These are phyloP conservation scores for Periphyllus acericola DNA, from an alignment of 2,888 invertebrate species.

Conservation along the genomic window DNA sequence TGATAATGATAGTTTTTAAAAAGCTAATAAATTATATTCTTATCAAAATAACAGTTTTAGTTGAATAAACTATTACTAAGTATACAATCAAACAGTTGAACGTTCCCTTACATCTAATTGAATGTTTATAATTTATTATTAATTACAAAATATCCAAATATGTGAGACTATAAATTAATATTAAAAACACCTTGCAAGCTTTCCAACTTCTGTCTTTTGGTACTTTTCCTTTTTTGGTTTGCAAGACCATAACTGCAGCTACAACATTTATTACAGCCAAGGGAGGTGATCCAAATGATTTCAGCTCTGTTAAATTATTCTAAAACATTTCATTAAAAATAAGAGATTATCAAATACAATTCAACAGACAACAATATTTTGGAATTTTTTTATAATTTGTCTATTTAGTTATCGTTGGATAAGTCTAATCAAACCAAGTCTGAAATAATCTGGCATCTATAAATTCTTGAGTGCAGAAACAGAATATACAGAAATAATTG, in stretches of 20 bases:
- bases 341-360: background rate
- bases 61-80: no score
- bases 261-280: slow-evolving; percentile 87
- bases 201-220: slow-evolving; percentile 95
- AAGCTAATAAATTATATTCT: no score
- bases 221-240: slow-evolving; percentile 83
- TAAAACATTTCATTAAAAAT: slow-evolving; percentile 63
- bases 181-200: slow-evolving; percentile 76
- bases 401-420: background rate
- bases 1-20: no score
- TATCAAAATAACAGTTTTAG: no score
- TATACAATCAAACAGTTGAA: no score
- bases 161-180: background rate
- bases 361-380: background rate
- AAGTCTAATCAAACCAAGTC: background rate
- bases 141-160: background rate
- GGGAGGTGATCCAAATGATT: slow-evolving; percentile 92
- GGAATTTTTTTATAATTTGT: background rate
- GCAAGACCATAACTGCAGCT: slow-evolving; percentile 88
- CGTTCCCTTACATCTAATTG: no score
- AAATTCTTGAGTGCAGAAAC: background rate
- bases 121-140: no score
- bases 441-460: background rate
- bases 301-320: slow-evolving; percentile 91
- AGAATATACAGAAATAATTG: background rate